A percentile compares a stretch with the other conserved stretches of the same genome.
phyloP scores from a whole-genome alignment of 2,113 vertebrate genomes.

The Chiloscyllium plagiosum region DNA sequence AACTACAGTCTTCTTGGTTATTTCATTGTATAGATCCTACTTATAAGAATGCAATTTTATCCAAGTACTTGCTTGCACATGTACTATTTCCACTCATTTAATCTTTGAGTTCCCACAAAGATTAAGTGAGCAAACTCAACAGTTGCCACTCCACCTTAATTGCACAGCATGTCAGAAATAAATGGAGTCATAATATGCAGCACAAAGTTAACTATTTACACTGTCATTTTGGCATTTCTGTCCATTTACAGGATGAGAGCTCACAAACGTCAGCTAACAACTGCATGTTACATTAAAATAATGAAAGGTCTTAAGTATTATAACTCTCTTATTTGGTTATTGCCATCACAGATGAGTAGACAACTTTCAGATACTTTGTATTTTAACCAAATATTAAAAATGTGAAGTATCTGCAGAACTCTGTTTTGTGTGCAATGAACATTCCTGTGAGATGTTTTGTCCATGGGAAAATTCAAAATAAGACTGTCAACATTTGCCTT shows the following conservation, averaged over 20 bases:
- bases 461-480: background rate
- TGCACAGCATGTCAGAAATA: too few species aligned
- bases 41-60: background rate
- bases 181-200: background rate
- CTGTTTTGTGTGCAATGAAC: background rate
- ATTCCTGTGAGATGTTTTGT: background rate
- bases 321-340: background rate
- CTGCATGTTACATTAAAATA: background rate
- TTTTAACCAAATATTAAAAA: background rate
- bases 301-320: too few species aligned
- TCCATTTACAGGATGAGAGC: background rate
- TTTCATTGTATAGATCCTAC: background rate
- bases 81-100: background rate
- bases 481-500: background rate
- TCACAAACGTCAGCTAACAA: background rate
- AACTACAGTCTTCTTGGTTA: background rate
- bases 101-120: background rate
- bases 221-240: background rate
- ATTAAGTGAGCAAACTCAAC: background rate
- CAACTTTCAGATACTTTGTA: background rate
- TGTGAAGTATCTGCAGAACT: background rate
- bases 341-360: background rate
- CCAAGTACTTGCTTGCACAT: background rate
- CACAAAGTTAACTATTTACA: background rate
- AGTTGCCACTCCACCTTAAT: background rate